phyloP scores from a whole-genome alignment of 2,113 vertebrate genomes.

The Speoplatyrhinus poulsoni region DNA sequence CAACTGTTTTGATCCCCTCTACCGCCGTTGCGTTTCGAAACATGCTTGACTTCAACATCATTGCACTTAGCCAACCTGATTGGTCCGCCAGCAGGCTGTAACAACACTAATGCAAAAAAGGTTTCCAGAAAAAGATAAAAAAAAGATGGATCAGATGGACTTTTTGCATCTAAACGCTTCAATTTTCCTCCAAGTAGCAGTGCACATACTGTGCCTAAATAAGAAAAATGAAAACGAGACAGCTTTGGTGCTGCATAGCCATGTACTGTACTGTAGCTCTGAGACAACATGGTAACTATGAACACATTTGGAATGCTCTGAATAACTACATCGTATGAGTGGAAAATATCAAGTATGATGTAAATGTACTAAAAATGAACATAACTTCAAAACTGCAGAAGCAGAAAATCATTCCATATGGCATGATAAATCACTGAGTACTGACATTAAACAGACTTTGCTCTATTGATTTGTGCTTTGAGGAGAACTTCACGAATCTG shows the following conservation, averaged over 20 bases:
- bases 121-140: too few relatives aligned
- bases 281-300: neutral
- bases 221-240: neutral
- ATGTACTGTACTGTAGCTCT: neutral
- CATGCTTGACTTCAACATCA: too few relatives aligned
- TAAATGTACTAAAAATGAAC: constrained; percentile 12
- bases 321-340: constrained; percentile 23
- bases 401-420: constrained; percentile 26
- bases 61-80: too few relatives aligned
- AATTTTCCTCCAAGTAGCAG: too few relatives aligned
- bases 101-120: too few relatives aligned
- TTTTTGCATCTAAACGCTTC: too few relatives aligned
- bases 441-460: constrained; percentile 3
- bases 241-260: neutral
- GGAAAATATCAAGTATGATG: constrained; percentile 11
- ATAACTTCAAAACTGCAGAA: neutral
- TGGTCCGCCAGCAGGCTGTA: too few relatives aligned
- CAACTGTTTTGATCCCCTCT: too few relatives aligned
- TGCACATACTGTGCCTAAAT: too few relatives aligned
- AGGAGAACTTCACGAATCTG: neutral
- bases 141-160: too few relatives aligned
- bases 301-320: constrained; percentile 9
- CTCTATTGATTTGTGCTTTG: neutral
- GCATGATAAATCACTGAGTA: constrained; percentile 9
- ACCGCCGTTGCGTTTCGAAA: too few relatives aligned